Conservation (phyloP, 2,113 vertebrate genomes). For the Myiopsitta monachus region DNA sequence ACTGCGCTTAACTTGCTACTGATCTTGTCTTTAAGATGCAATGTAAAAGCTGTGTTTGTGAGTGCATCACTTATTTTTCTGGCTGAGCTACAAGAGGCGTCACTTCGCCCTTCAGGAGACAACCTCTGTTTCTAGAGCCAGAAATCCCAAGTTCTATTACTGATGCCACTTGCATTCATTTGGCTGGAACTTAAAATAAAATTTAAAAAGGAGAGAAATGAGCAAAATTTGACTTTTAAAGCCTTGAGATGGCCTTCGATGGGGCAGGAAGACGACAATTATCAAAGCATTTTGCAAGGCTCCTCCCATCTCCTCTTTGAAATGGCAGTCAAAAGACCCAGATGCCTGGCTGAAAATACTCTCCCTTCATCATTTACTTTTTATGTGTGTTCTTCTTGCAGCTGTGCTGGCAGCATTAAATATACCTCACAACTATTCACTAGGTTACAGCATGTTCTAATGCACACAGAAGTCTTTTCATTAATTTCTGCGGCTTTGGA, state of each 20-base stretch:
- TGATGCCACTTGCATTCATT: neutral
- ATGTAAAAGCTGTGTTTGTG: neutral
- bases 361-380: slow-evolving; percentile 34
- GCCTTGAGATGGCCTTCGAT: neutral
- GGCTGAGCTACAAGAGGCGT: neutral
- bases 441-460: neutral
- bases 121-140: neutral
- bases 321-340: slow-evolving; percentile 32
- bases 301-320: slow-evolving; percentile 31
- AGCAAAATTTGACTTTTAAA: neutral
- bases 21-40: neutral
- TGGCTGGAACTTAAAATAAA: neutral
- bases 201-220: neutral
- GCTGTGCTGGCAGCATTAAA: slow-evolving; percentile 55
- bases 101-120: neutral
- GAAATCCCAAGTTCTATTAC: neutral
- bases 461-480: slow-evolving; percentile 25
- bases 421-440: slow-evolving; percentile 12
- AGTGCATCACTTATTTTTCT: neutral
- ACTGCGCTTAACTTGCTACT: neutral
- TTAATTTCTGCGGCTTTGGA: neutral
- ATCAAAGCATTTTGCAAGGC: neutral
- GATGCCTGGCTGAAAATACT: slow-evolving; percentile 49
- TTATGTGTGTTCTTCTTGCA: slow-evolving; percentile 26
- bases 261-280: slow-evolving; percentile 7